phyloP scores from a whole-genome alignment of 2,888 invertebrate genomes.

The Gryllus longicercus region DNA sequence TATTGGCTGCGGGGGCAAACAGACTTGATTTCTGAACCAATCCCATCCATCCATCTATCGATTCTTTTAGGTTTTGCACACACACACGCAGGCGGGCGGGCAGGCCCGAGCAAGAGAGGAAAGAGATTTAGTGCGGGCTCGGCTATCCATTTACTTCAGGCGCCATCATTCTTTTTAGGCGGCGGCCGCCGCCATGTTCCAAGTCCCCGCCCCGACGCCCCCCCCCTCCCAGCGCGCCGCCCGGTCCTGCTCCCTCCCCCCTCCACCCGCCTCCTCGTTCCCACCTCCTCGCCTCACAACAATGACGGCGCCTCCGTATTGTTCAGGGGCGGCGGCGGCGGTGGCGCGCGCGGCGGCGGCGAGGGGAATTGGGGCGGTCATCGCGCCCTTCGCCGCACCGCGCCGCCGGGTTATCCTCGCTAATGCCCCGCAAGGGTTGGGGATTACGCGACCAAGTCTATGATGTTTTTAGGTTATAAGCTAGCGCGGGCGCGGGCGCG shows the following conservation, averaged over 20 bases:
- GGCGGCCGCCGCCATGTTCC: not conserved
- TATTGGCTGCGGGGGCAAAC: conserved; percentile 35
- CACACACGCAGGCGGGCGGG: not conserved
- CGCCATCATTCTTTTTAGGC: conserved; percentile 24
- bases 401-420: not conserved
- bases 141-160: conserved; percentile 22
- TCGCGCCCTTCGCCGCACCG: not conserved
- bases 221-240: not conserved
- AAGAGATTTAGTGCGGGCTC: conserved; percentile 22
- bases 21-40: conserved; percentile 36
- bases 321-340: not conserved
- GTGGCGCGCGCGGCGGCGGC: not conserved
- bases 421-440: conserved; percentile 17
- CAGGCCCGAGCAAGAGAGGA: not conserved
- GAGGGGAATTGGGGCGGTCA: not conserved
- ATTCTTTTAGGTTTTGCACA: conserved; percentile 27
- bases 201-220: not conserved
- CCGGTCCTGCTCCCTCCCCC: not conserved
- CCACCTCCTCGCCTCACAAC: not conserved
- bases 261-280: not conserved
- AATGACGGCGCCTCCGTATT: conserved; percentile 5
- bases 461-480: conserved; percentile 17
- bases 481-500: not conserved
- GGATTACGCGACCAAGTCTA: conserved; percentile 17
- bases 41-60: conserved; percentile 35